phyloP scores from a whole-genome alignment of 2,797 vertebrate genomes.

The Gobionotothen gibberifrons region DNA sequence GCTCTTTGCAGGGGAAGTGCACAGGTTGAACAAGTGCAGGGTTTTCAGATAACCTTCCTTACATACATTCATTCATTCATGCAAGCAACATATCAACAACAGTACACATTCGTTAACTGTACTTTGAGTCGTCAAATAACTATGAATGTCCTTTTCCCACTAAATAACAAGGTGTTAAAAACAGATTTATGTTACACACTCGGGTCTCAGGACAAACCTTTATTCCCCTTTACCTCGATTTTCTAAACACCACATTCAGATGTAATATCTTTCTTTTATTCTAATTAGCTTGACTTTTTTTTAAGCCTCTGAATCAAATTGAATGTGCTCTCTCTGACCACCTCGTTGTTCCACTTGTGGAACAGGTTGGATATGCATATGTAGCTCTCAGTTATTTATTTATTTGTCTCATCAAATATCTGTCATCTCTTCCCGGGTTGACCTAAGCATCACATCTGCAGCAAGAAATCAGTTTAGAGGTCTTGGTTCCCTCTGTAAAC shows the following conservation, averaged over 20 bases:
- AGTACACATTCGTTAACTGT: background rate
- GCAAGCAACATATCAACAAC: background rate
- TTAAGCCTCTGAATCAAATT: conserved; percentile 65
- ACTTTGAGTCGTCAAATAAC: conserved; percentile 31
- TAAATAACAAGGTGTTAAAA: conserved; percentile 8
- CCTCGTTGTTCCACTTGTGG: conserved; percentile 21
- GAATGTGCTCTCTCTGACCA: conserved; percentile 32
- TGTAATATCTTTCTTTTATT: conserved; percentile 44
- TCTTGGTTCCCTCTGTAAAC: background rate
- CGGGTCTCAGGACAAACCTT: conserved; percentile 14
- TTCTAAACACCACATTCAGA: conserved; percentile 36
- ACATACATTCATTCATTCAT: conserved; percentile 1
- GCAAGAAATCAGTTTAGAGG: background rate
- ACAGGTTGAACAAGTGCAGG: conserved; percentile 34
- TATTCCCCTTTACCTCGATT: conserved; percentile 15
- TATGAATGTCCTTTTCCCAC: conserved; percentile 22
- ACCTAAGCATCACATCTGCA: background rate
- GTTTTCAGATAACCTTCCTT: conserved; percentile 48
- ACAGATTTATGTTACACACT: background rate
- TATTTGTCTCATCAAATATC: conserved; percentile 15
- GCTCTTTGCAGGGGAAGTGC: conserved; percentile 64
- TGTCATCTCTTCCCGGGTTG: conserved; percentile 1
- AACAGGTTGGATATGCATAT: conserved; percentile 21
- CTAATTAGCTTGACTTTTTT: conserved; percentile 63
- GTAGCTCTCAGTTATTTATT: background rate